phyloP scores from a whole-genome alignment of 2,113 vertebrate species.

The Poecilia latipinna region DNA sequence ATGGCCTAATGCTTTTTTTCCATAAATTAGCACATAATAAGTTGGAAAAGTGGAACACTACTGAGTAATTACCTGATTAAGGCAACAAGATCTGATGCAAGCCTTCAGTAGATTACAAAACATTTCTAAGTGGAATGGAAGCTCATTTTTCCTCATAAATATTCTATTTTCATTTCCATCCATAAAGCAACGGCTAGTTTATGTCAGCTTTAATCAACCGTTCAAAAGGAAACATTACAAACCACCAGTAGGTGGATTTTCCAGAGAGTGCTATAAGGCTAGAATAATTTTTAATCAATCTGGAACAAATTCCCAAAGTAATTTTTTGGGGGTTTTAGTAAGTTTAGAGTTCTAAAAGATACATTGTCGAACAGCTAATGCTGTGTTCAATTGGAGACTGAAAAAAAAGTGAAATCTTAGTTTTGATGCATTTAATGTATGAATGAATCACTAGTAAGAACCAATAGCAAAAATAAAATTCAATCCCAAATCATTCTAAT shows the following conservation, averaged over 20 bases:
- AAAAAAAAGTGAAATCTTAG: neutral
- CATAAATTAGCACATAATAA: neutral
- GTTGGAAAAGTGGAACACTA: too few species aligned
- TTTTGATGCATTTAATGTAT: neutral
- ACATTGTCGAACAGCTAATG: too few species aligned
- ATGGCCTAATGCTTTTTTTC: neutral
- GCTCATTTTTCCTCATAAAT: neutral
- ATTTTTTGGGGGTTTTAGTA: too few species aligned
- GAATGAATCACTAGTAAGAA: neutral
- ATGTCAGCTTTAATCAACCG: too few species aligned
- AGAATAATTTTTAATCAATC: neutral
- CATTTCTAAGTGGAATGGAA: neutral
- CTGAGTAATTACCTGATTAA: too few species aligned
- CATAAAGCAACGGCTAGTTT: too few species aligned
- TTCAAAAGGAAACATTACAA: neutral
- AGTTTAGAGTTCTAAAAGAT: too few species aligned
- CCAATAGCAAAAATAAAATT: neutral
- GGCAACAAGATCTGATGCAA: too few species aligned
- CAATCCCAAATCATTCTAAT: too few species aligned
- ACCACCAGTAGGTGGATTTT: neutral
- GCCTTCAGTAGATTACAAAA: neutral
- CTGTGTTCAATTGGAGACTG: too few species aligned
- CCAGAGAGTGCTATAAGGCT: neutral
- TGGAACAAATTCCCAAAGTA: too few species aligned
- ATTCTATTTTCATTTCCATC: neutral